A percentile compares a stretch with the other conserved stretches of the same genome.
phyloP scores from a whole-genome alignment of 2,113 vertebrate species.

The Phylloscopus trochilus region DNA sequence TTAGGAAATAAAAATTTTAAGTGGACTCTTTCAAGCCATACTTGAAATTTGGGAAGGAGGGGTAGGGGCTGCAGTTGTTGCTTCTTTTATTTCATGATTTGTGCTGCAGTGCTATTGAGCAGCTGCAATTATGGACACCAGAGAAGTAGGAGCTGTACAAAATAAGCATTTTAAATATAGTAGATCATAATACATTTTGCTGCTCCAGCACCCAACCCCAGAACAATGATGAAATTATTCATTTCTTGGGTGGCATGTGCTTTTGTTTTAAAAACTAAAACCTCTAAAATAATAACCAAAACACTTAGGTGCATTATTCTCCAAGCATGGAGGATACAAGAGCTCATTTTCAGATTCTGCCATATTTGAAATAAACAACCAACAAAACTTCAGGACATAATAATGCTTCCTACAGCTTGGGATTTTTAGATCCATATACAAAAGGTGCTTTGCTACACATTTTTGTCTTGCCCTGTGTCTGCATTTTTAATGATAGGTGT shows the following conservation, averaged over 20 bases:
- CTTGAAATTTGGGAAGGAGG: neutral
- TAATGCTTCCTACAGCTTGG: neutral
- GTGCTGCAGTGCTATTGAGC: neutral
- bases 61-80: neutral
- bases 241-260: neutral
- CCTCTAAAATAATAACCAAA: neutral
- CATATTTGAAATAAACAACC: neutral
- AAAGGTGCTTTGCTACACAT: neutral
- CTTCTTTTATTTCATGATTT: neutral
- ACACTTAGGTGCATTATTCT: neutral
- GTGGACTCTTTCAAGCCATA: neutral
- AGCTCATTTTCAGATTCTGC: neutral
- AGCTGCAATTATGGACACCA: neutral
- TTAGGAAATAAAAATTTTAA: constrained; percentile 53
- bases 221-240: neutral
- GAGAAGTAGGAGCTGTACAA: neutral
- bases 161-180: neutral
- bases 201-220: neutral
- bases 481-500: constrained; percentile 25
- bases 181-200: neutral
- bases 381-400: neutral
- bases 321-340: neutral
- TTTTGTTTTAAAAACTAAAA: neutral
- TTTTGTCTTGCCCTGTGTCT: neutral
- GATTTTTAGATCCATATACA: neutral